Evolutionary conservation across 2,113 vertebrate genomes (phyloP), one percentile per base, ranked within the genome.

Genomic region (Seriola rivoliana): DNA sequence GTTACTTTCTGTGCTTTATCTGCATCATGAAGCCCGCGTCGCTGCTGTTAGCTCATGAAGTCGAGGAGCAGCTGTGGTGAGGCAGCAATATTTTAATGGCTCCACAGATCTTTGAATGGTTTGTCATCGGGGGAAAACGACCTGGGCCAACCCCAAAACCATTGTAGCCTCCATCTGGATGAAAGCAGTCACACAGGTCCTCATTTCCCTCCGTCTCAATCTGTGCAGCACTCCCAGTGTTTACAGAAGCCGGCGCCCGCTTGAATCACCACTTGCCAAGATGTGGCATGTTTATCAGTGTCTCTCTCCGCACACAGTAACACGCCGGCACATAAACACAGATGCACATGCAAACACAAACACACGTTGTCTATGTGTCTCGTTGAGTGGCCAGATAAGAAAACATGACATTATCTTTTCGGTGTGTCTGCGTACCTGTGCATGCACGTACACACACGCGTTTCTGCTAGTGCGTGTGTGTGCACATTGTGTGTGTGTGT

Each of bases 321-420:
- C 74, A 55, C 4, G 0, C 46, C 13, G 34, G 44, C 78, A 59
- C 86, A 73, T 71, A 80, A 77, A 86, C 87, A 88, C 88, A 66
- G 52, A 78, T 66, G 71, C 75, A 82, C 36, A 73, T 48, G 59
- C 69, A 81, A 82, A 82, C 87, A 66, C 82, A 89, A 80, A 79
- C 88, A 68, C 78, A 71, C 73, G 69, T 32, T 71, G 80, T 87
- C 74, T 84, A 11, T 36, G 85, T 84, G 78, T 88, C 82, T 85
- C 72, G 42, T 34, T 87, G 80, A 92, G 85, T 85, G 78, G 80
- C 70, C 88, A 87, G 89, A 93, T 91, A 90, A 91, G 79, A 83
- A 86, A 89, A 92, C 85, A 88, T 83, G 85, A 91, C 91, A 84
- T 87, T 89, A 91, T 92, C 91, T 79, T 76, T 78, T 88, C 11